Conservation (phyloP, 2,797 vertebrate species). For the Rhinatrema bivittatum region DNA sequence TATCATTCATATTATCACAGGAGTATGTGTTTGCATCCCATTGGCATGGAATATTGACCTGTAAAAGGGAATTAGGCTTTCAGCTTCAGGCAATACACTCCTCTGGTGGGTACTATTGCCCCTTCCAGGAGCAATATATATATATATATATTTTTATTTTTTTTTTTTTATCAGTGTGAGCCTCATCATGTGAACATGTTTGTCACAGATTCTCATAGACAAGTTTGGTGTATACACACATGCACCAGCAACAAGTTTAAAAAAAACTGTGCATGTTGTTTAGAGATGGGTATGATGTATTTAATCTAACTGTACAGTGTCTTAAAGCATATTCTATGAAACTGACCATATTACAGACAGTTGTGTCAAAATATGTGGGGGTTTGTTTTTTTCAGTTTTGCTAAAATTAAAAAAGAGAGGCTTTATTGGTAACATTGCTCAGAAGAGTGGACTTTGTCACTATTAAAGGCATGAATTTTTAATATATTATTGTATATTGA, state of each 20-base stretch:
- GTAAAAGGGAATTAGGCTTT: too few species aligned
- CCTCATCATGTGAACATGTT: too few species aligned
- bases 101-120: too few species aligned
- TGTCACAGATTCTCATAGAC: too few species aligned
- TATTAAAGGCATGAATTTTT: conserved; percentile 42
- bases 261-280: conserved; percentile 7
- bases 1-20: too few species aligned
- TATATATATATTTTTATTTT: too few species aligned
- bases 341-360: conserved; percentile 15
- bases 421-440: conserved; percentile 26
- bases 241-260: conserved; percentile 6
- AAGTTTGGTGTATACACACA: too few species aligned
- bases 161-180: too few species aligned
- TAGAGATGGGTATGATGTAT: conserved; percentile 7
- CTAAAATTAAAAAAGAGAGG: neutral
- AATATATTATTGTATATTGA: conserved; percentile 40
- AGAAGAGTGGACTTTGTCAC: conserved; percentile 24
- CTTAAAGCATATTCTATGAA: conserved; percentile 13
- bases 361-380: conserved; percentile 22
- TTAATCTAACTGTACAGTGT: conserved; percentile 13
- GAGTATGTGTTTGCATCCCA: too few species aligned
- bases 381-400: conserved; percentile 26
- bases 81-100: too few species aligned
- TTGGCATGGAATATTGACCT: too few species aligned
- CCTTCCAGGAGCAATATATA: too few species aligned